Evolutionary conservation across 2,113 vertebrate genomes (phyloP).

Genomic region (Dicaeum eximium): DNA sequence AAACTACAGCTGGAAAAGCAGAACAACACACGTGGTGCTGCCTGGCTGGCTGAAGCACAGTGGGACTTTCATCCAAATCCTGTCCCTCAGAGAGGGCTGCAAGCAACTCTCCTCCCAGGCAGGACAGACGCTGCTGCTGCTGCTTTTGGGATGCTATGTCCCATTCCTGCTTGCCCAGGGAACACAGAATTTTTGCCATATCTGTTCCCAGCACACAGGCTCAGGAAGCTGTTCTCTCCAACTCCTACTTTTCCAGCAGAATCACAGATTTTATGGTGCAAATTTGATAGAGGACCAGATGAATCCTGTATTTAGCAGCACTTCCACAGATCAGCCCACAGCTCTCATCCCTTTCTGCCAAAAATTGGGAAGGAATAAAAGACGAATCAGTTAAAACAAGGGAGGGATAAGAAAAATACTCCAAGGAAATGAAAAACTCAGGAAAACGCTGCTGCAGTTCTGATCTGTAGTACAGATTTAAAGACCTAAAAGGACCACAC

Average conservation of each 20-base stretch:
- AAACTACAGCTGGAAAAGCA: background rate
- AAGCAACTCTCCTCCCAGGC: background rate
- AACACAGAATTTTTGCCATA: background rate
- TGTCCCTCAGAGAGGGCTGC: background rate
- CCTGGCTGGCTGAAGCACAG: background rate
- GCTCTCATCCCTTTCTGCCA: background rate
- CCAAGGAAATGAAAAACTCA: background rate
- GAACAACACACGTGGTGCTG: background rate
- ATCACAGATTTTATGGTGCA: background rate
- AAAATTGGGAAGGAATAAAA: background rate
- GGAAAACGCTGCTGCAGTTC: background rate
- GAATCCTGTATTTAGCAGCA: conserved; percentile 24
- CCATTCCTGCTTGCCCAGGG: background rate
- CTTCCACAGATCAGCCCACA: conserved; percentile 28
- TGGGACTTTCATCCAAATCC: background rate
- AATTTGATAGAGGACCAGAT: background rate
- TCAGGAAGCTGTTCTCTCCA: background rate
- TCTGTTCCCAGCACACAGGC: background rate
- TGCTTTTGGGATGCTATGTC: background rate
- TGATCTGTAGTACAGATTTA: background rate
- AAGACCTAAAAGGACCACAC: background rate
- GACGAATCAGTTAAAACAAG: background rate
- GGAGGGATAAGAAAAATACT: background rate
- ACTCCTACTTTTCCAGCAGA: background rate
- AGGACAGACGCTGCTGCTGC: background rate